Percentiles rank a stretch among this genome's conserved stretches.
These are phyloP conservation scores for Scaptodrosophila latifasciaeformis DNA, from an alignment of 2,888 invertebrate genomes.

Conservation along the genomic window DNA sequence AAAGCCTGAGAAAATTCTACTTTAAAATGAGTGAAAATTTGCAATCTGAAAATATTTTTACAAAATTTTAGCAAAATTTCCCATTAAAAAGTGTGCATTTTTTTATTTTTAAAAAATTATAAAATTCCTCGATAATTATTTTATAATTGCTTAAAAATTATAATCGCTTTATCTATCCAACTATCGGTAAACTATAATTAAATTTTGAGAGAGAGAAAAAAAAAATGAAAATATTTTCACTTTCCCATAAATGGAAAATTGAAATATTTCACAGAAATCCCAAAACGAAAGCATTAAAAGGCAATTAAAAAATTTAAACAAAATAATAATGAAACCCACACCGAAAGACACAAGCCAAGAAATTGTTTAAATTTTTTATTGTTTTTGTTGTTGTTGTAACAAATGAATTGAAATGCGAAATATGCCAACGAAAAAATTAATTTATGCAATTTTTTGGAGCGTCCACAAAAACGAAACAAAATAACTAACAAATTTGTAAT, in stretches of 20 bases:
- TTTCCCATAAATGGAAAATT: constrained; percentile 31
- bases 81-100: no score
- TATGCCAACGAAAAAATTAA: constrained; percentile 28
- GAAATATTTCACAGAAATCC: constrained; percentile 21
- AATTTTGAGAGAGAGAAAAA: constrained; percentile 21
- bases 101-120: no score
- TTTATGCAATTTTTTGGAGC: constrained; percentile 56
- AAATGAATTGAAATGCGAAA: constrained; percentile 24
- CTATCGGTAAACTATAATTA: constrained; percentile 38
- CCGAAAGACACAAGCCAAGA: no score
- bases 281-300: constrained; percentile 46
- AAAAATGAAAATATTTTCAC: constrained; percentile 57
- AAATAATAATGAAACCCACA: no score
- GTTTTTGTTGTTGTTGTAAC: constrained; percentile 5
- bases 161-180: constrained; percentile 43
- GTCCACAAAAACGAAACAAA: constrained; percentile 27
- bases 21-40: no score
- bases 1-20: no score
- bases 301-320: constrained; percentile 51
- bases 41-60: no score
- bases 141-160: background rate
- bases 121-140: no score
- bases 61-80: no score
- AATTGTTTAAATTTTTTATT: constrained; percentile 12
- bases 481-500: background rate